Evolutionary conservation across 2,888 invertebrate species (phyloP), one percentile per base, ranked within the genome.

Genomic region (Sinopyrophorus schimmeli): DNA sequence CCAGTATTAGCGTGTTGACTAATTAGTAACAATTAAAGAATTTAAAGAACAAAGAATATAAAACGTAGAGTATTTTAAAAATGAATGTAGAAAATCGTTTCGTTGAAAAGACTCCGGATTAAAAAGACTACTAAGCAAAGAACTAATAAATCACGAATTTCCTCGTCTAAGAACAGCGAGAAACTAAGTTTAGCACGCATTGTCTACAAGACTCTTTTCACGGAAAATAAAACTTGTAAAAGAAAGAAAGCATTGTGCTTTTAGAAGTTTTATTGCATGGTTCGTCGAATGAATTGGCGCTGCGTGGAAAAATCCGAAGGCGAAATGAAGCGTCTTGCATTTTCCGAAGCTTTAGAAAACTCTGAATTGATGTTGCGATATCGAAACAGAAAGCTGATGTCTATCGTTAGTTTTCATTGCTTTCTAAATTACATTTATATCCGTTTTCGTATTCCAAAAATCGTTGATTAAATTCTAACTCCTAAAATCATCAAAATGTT

Each of bases 141-240:
- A 21, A 30, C 26, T 37, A 35, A 48, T 48, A 48, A 48, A 48
- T 48, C 47, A 48, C 41, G 41, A 41, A 48, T 48, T 48, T 48
- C 35, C 47, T 42, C 39, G 31, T 23, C 41, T 27, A 24, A 15
- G 40, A 39, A 47, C 47, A 40, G 23, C 28, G 35, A 48, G 41
- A 35, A 48, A 48, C 47, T 48, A 41, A 48, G 41, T 48, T 48
- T 48, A 48, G 47, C 47, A 41, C 41, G 47, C 47, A 48, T 48
- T 48, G 47, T 48, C 47, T 48, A 48, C 47, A 48, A 48, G 47
- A 41, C 47, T 55, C 43, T 55, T 55, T 59, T 59, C 51, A 56
- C 59, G 49, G 55, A 53, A 56, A 56, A 59, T 59, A 56, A 58
- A 59, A 59, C 56, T 56, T 55, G 53, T 52, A 50, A 54, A 54